phyloP scores from a whole-genome alignment of 2,113 vertebrate species.

The Ariopsis seemanni region DNA sequence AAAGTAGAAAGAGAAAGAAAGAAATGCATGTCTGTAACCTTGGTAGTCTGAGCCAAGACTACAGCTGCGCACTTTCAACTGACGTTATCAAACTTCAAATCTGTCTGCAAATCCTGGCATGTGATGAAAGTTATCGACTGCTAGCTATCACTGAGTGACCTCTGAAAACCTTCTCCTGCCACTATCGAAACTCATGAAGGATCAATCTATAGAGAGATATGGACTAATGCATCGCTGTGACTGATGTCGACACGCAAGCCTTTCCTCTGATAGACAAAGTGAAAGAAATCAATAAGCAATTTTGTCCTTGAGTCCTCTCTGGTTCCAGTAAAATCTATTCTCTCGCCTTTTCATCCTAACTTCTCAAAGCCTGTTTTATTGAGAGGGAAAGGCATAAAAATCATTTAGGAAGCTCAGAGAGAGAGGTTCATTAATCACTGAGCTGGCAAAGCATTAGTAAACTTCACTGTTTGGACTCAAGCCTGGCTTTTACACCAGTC shows the following conservation, averaged over 20 bases:
- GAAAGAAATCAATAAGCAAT: conserved; percentile 76
- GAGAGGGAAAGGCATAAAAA: conserved; percentile 25
- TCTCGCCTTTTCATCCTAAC: conserved; percentile 45
- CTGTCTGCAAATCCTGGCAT: conserved; percentile 49
- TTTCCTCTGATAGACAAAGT: conserved; percentile 67
- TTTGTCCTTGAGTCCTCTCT: conserved; percentile 66
- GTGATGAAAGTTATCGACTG: conserved; percentile 61
- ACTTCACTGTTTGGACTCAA: conserved; percentile 29
- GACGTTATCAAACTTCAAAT: conserved; percentile 40
- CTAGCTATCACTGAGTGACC: conserved; percentile 53
- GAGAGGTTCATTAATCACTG: conserved; percentile 34
- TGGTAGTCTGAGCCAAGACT: conserved; percentile 10
- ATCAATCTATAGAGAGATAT: conserved; percentile 71
- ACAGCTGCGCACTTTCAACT: conserved; percentile 8
- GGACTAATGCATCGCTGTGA: conserved; percentile 56
- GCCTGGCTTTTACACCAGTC: not conserved
- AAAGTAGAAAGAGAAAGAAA: not conserved
- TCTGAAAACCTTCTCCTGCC: conserved; percentile 61
- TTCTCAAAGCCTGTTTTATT: conserved; percentile 43
- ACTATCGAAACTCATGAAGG: conserved; percentile 54
- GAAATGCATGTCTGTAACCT: conserved; percentile 13
- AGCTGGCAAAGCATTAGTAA: conserved; percentile 29
- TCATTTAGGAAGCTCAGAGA: conserved; percentile 20
- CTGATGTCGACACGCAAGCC: conserved; percentile 65
- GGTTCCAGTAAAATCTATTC: conserved; percentile 66